Percentiles rank a stretch among this genome's conserved stretches.
Conservation (phyloP, 2,888 invertebrate species). For the Pseudococcus jackbeardsleyi region DNA sequence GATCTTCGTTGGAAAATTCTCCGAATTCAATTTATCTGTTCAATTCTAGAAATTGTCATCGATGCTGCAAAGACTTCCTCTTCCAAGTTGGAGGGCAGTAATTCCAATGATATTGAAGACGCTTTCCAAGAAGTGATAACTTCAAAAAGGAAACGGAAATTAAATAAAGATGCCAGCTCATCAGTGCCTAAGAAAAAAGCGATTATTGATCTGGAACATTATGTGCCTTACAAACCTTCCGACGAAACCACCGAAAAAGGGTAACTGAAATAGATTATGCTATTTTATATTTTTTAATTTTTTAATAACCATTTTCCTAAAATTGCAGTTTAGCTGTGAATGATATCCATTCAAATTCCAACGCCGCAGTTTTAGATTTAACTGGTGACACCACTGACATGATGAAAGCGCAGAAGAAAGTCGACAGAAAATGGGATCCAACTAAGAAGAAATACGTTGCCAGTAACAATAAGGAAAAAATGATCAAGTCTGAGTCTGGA, state of each 20-base stretch:
- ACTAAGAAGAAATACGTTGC: slow-evolving; percentile 85
- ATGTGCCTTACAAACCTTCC: slow-evolving; percentile 85
- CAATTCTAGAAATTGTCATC: not conserved
- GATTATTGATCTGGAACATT: slow-evolving; percentile 81
- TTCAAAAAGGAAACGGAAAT: slow-evolving; percentile 66
- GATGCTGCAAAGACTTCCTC: slow-evolving; percentile 70
- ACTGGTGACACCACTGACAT: slow-evolving; percentile 83
- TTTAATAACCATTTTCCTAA: slow-evolving; percentile 65
- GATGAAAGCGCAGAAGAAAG: slow-evolving; percentile 71
- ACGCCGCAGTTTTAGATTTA: slow-evolving; percentile 77
- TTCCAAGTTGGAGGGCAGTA: slow-evolving; percentile 66
- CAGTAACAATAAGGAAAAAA: slow-evolving; percentile 74
- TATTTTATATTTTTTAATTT: not conserved
- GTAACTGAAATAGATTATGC: slow-evolving; percentile 70
- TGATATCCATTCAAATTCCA: slow-evolving; percentile 65
- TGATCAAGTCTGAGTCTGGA: slow-evolving; percentile 94
- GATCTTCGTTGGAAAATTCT: not conserved
- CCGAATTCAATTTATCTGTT: not conserved
- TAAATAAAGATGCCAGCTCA: slow-evolving; percentile 56
- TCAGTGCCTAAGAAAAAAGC: slow-evolving; percentile 65
- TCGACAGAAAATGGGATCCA: slow-evolving; percentile 83
- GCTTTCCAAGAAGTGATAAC: slow-evolving; percentile 68
- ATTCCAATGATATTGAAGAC: slow-evolving; percentile 67
- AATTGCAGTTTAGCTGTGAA: slow-evolving; percentile 58
- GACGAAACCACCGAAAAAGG: slow-evolving; percentile 89